Base-by-base conservation (phyloP, 2,888 invertebrate species). In the Troides helena region DNA sequence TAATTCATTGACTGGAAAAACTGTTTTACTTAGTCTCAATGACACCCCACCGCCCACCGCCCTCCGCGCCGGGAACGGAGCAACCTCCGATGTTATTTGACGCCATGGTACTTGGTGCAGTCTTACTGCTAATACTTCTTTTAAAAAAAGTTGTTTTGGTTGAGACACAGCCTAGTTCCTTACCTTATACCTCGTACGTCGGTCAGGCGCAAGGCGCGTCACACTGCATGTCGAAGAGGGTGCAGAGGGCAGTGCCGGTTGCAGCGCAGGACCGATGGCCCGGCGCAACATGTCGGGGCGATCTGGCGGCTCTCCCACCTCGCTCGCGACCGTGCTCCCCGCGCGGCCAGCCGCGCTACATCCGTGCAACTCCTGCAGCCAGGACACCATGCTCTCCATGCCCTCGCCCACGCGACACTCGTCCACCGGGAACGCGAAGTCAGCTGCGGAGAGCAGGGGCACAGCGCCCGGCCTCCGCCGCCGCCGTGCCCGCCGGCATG, bases 301-400 rank as follows among this genome's bases (percentile, higher is more conserved):
- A 78, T 97, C 97, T 62, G 96, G 95, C 87, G 39, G 39, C 39
- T 39, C 39, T 7, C 96, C 96, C 1, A 30, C 30, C 3, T 30
- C 30, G 4, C 30, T 30, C 5, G 30, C 4, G 4, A 30, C 30
- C 30, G 30, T 30, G 30, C 30, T 3, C 30, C 30, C 30, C 30
- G 30, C 30, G 30, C 30, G 30, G 30, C 5, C 30, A 4, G 97
- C 96, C 0, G 96, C 96, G 21, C 96, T 96, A 77, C 96, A 96
- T 84, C 97, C 97, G 85, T 97, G 97, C 72, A 97, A 89, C 82
- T 96, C 96, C 83, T 97, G 96, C 72, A 97, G 87, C 96, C 96
- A 97, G 83, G 97, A 97, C 23, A 97, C 93, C 96, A 97, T 96
- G 69, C 96, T 95, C 85, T 97, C 97, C 86, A 97, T 96, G 71